A percentile compares a stretch with the other conserved stretches of the same genome.
Evolutionary conservation across 2,113 vertebrate species (phyloP).

Genomic region (Euleptes europaea): DNA sequence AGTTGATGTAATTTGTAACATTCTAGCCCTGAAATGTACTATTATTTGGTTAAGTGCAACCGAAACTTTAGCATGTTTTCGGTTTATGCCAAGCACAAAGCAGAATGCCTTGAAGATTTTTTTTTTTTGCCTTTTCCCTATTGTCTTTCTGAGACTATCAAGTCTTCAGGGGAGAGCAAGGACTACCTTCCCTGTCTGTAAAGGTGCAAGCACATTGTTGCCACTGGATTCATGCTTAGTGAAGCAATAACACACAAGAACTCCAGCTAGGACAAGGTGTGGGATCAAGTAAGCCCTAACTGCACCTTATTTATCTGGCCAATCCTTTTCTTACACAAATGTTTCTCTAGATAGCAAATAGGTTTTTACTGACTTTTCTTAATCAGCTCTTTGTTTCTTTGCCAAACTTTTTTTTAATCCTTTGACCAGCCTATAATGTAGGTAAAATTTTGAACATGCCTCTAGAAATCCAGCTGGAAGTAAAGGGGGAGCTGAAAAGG

Average conservation of each 20-base stretch:
- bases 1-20: background rate
- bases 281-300: conserved; percentile 51
- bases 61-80: background rate
- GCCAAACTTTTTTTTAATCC: conserved; percentile 24
- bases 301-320: conserved; percentile 61
- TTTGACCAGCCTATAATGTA: background rate
- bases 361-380: conserved; percentile 10
- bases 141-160: background rate
- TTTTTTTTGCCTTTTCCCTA: background rate
- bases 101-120: fast-evolving
- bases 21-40: background rate
- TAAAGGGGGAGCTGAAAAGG: no score
- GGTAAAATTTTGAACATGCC: background rate
- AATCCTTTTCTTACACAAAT: conserved; percentile 46
- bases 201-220: conserved; percentile 4
- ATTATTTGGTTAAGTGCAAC: background rate
- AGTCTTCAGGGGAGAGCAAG: conserved; percentile 23
- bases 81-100: background rate
- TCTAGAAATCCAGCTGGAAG: background rate
- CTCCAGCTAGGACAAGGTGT: conserved; percentile 57
- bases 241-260: conserved; percentile 30
- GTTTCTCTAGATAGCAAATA: conserved; percentile 49
- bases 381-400: conserved; percentile 13
- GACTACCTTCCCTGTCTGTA: conserved; percentile 35
- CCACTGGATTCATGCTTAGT: conserved; percentile 46